phyloP scores from a whole-genome alignment of 2,888 invertebrate species.

The Chirona hameri region DNA sequence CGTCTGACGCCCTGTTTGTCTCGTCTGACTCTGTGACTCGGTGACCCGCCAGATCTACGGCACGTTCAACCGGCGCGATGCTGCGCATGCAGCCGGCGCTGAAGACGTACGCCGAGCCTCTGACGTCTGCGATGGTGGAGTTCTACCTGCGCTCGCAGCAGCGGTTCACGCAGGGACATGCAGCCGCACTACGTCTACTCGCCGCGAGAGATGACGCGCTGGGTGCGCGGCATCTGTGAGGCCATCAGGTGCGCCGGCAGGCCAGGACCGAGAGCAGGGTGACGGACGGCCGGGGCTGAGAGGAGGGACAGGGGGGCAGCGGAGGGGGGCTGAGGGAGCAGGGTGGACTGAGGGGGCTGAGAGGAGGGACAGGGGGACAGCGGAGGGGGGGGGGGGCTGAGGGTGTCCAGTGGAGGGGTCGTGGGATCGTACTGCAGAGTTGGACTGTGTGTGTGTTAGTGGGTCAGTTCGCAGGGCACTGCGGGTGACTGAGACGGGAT shows the following conservation, averaged over 20 bases:
- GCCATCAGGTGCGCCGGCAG: constrained; percentile 64
- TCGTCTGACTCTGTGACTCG: too few species aligned
- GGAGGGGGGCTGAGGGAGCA: too few species aligned
- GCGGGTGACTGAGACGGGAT: too few species aligned
- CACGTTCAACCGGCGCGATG: constrained; percentile 73
- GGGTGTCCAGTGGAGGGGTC: too few species aligned
- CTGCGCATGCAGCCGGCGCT: constrained; percentile 86
- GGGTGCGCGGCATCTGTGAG: constrained; percentile 99
- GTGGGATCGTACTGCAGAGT: too few species aligned
- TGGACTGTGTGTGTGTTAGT: too few species aligned
- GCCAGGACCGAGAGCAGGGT: background rate
- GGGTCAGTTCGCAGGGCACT: too few species aligned
- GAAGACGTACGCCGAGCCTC: constrained; percentile 88
- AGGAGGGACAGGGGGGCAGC: too few species aligned
- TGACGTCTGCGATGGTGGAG: constrained; percentile 99
- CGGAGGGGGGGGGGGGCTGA: too few species aligned
- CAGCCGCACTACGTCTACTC: constrained; percentile 99
- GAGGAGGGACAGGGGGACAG: too few species aligned
- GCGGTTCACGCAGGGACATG: constrained; percentile 98
- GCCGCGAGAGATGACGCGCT: constrained; percentile 97
- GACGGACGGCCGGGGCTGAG: background rate
- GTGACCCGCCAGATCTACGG: constrained; percentile 45
- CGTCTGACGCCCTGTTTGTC: too few species aligned
- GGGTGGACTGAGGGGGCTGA: too few species aligned
- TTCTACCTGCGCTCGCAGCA: constrained; percentile 96